Conservation (phyloP, 2,797 vertebrate species). For the Carcharodon carcharias region DNA sequence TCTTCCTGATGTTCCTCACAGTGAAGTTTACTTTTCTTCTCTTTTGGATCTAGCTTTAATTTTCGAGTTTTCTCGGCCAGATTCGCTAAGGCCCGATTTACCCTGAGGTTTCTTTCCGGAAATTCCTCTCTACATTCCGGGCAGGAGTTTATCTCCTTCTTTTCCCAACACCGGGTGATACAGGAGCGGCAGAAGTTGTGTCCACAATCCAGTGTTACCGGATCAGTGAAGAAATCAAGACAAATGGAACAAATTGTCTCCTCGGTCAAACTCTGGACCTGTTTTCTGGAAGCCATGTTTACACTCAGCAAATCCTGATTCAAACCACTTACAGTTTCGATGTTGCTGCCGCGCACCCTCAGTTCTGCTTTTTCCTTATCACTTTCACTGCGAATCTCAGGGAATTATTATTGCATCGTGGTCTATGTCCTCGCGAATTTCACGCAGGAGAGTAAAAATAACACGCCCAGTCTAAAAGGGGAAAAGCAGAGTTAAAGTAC, state of each 20-base stretch:
- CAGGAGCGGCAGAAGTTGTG: not conserved
- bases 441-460: too few species aligned
- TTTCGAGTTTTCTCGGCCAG: not conserved
- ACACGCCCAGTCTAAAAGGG: too few species aligned
- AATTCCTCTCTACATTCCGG: not conserved
- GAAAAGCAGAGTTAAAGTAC: too few species aligned
- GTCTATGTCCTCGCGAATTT: too few species aligned
- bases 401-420: too few species aligned
- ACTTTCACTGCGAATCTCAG: too few species aligned
- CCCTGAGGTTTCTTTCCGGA: not conserved
- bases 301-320: not conserved
- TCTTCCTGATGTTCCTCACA: not conserved
- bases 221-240: not conserved
- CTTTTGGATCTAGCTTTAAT: not conserved
- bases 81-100: not conserved
- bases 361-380: too few species aligned
- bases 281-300: not conserved
- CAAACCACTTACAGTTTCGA: not conserved
- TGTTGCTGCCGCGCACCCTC: too few species aligned
- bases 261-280: not conserved
- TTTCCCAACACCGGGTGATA: not conserved
- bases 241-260: not conserved
- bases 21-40: not conserved
- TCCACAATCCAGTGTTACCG: not conserved
- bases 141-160: not conserved